phyloP scores from a whole-genome alignment of 2,113 vertebrate species.

The Phaetusa simplex region DNA sequence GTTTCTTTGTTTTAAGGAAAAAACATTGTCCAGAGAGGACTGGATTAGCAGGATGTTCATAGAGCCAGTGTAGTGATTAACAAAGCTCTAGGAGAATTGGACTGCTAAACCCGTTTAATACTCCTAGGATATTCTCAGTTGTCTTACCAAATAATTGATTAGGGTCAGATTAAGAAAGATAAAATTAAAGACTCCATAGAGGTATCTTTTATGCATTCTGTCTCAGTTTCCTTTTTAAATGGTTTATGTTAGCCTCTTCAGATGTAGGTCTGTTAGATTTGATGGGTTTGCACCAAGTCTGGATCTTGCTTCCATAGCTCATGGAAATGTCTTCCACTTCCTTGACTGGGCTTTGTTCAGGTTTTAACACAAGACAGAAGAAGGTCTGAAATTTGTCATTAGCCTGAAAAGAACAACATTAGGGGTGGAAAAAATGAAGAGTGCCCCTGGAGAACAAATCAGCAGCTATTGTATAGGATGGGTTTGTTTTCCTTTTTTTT shows the following conservation, averaged over 20 bases:
- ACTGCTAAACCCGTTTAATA: neutral
- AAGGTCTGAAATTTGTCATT: neutral
- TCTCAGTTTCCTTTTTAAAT: neutral
- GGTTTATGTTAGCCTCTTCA: neutral
- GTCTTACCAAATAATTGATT: neutral
- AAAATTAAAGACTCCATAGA: neutral
- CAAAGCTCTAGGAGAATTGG: neutral
- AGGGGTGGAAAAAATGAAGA: neutral
- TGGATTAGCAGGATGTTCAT: neutral
- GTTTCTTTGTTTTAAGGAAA: neutral
- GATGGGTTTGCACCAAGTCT: neutral
- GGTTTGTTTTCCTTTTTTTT: neutral
- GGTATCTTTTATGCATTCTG: neutral
- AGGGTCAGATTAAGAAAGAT: neutral
- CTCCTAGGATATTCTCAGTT: neutral
- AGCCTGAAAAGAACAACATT: neutral
- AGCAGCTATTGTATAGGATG: neutral
- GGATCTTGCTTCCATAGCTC: neutral
- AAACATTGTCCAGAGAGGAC: neutral
- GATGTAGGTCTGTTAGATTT: neutral
- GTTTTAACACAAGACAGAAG: neutral
- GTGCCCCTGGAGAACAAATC: neutral
- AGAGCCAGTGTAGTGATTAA: neutral
- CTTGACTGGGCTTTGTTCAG: neutral
- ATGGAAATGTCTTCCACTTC: neutral